Evolutionary conservation across 2,797 vertebrate genomes (phyloP).

Genomic region (Ptychadena robeensis): DNA sequence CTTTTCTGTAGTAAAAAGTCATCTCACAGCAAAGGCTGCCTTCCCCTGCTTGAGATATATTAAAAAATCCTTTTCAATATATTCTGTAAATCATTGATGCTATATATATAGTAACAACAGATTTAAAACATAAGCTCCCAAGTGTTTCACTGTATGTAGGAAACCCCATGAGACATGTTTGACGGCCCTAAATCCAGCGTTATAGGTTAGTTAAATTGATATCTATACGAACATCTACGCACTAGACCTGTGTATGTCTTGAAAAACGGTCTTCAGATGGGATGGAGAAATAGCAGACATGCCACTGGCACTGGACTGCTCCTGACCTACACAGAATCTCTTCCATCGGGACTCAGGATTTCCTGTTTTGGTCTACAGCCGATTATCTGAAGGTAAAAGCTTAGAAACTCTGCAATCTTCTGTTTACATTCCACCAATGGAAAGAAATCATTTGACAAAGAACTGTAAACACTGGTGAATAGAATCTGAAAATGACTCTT

Average conservation of each 20-base stretch:
- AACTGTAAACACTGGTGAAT: slow-evolving; percentile 39
- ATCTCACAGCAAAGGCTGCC: too few species aligned
- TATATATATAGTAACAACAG: too few species aligned
- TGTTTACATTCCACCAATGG: slow-evolving; percentile 49
- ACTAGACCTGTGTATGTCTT: background rate
- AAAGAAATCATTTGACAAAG: slow-evolving; percentile 55
- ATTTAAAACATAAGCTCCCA: too few species aligned
- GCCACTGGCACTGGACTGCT: slow-evolving; percentile 16
- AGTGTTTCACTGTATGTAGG: too few species aligned
- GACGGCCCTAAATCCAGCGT: background rate
- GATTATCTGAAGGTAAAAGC: slow-evolving; percentile 48
- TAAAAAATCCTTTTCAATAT: too few species aligned
- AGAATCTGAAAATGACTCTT: slow-evolving; percentile 36
- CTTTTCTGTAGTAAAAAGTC: too few species aligned
- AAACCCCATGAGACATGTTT: background rate
- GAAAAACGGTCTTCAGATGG: slow-evolving; percentile 2
- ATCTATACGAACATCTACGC: background rate
- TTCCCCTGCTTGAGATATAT: too few species aligned
- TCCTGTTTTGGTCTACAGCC: slow-evolving; percentile 49
- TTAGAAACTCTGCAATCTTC: slow-evolving; percentile 45
- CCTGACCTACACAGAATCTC: slow-evolving; percentile 45
- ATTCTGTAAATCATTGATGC: too few species aligned
- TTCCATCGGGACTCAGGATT: slow-evolving; percentile 48
- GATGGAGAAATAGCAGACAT: slow-evolving; percentile 31
- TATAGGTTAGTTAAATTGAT: background rate